Evolutionary conservation across 2,113 vertebrate species (phyloP), one percentile per base, ranked within the genome.

Genomic region (Clarias gariepinus): DNA sequence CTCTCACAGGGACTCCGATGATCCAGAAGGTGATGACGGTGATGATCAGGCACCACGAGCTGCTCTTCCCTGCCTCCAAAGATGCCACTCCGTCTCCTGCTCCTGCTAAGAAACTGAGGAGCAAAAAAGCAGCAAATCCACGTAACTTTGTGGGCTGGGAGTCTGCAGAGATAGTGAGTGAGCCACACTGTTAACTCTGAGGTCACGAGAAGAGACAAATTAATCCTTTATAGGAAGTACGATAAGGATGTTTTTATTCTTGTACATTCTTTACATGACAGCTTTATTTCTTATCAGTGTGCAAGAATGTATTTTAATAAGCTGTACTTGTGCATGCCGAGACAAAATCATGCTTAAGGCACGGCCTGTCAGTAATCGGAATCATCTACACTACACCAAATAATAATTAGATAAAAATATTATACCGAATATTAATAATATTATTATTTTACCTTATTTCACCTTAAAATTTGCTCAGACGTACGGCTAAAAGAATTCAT

Each of bases 11-110:
- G 10, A 97, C 98, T 0, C 97, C 96, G 61, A 97, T 96, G 92
- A 98, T 99, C 89, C 98, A 99, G 93, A 97, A 95, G 87, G 95
- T 98, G 92, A 98, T 99, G 98, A 98, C 97, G 0, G 95, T 96
- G 91, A 95, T 99, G 96, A 99, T 99, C 92, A 95, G 97, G 30
- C 95, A 96, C 86, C 97, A 99, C 0, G 93, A 95, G 80, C 86
- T 92, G 47, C 94, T 99, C 89, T 99, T 99, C 77, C 98, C 98
- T 25, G 92, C 93, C 0, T 94, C 94, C 60, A 96, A 97, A 92
- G 97, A 99, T 0, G 87, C 80, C 10, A 87, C 88, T 0, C 90
- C 94, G 0, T 94, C 96, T n/a, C 91, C 96, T 0, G 88, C 94
- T 16, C 87, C 90, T 33, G 94, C 66, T 76, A 86, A 89, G 0